phyloP scores from a whole-genome alignment of 2,113 vertebrate genomes.

The Aegithalos caudatus region DNA sequence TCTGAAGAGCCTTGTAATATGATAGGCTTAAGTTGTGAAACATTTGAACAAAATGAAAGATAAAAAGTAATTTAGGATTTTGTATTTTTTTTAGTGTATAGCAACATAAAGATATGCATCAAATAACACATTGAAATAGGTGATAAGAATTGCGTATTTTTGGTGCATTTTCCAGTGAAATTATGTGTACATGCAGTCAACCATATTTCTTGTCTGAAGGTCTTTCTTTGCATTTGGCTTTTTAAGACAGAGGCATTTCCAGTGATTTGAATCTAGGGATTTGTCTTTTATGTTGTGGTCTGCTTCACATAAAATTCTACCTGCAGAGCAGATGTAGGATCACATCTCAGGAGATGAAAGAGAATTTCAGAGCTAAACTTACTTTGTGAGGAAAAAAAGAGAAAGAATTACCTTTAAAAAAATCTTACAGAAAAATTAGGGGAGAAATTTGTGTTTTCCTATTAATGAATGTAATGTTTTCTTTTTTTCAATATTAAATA shows the following conservation, averaged over 20 bases:
- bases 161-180: not conserved
- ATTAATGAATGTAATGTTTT: not conserved
- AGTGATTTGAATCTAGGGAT: conserved; percentile 17
- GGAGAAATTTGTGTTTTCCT: not conserved
- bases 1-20: conserved; percentile 54
- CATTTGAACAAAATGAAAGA: conserved; percentile 62
- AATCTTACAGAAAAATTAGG: not conserved
- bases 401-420: not conserved
- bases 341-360: conserved; percentile 38
- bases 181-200: not conserved
- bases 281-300: not conserved
- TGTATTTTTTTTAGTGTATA: not conserved
- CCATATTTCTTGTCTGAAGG: not conserved
- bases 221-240: not conserved
- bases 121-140: not conserved
- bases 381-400: not conserved
- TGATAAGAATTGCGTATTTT: not conserved
- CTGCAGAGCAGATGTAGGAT: not conserved
- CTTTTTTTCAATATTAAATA: conserved; percentile 3
- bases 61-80: conserved; percentile 45
- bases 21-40: conserved; percentile 58
- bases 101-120: conserved; percentile 7
- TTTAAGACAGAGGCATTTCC: conserved; percentile 16
- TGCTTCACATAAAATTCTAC: conserved; percentile 36
- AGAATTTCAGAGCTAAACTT: conserved; percentile 16